Percentiles rank a stretch among this genome's conserved stretches.
Evolutionary conservation across 2,113 vertebrate species (phyloP).

Genomic region (Antigone vipio): DNA sequence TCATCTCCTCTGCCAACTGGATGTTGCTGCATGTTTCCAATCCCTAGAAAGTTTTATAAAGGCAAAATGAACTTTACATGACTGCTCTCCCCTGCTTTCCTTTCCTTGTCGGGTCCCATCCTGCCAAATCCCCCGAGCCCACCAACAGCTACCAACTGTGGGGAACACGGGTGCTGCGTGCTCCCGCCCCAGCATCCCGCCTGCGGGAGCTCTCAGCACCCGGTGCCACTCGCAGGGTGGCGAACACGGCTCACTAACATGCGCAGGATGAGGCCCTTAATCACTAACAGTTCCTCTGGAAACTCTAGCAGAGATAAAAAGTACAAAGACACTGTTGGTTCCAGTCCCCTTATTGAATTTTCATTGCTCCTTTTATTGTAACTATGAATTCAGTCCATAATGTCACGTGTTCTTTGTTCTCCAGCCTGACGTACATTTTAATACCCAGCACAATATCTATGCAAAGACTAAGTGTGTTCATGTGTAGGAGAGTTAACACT

Average conservation of each 20-base stretch:
- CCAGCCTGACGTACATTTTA: constrained; percentile 52
- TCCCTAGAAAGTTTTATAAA: background rate
- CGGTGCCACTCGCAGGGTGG: background rate
- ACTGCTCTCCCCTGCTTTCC: background rate
- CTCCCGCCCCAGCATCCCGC: accelerated
- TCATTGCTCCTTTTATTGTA: constrained; percentile 65
- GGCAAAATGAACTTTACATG: background rate
- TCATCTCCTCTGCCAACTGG: constrained; percentile 7
- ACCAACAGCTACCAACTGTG: background rate
- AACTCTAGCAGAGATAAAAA: constrained; percentile 61
- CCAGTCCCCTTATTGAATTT: constrained; percentile 62
- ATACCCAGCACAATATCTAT: constrained; percentile 7
- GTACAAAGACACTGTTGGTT: constrained; percentile 55
- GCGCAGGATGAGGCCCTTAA: constrained; percentile 50
- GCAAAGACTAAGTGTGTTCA: constrained; percentile 29
- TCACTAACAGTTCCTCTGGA: constrained; percentile 59
- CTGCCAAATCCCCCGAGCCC: background rate
- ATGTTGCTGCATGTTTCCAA: background rate
- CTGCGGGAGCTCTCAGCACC: background rate
- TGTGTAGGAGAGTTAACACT: constrained; percentile 49
- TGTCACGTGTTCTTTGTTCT: constrained; percentile 63
- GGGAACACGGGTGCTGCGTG: background rate
- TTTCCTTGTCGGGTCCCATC: background rate
- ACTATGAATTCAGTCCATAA: constrained; percentile 42
- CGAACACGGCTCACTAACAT: accelerated